Conservation (phyloP, 2,888 invertebrate genomes). For the Azorinus chamasolen region DNA sequence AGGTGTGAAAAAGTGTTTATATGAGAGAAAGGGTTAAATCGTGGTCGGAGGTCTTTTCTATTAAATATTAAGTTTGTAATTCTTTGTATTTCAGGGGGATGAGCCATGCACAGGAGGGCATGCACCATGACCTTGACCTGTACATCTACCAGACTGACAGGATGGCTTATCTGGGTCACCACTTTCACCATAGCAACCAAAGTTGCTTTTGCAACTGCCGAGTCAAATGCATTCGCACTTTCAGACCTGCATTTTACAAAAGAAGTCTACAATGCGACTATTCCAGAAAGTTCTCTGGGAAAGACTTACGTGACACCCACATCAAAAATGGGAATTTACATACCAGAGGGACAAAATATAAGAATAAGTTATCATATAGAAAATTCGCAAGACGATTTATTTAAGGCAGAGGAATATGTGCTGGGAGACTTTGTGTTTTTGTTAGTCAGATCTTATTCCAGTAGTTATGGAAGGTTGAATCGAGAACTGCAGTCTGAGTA, state of each 20-base stretch:
- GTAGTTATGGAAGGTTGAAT: constrained; percentile 95
- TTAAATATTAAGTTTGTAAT: too few species aligned
- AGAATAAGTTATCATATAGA: constrained; percentile 94
- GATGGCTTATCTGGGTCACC: constrained; percentile 53
- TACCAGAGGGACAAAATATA: constrained; percentile 84
- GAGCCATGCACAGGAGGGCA: constrained; percentile 40
- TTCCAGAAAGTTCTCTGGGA: constrained; percentile 87
- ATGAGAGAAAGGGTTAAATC: too few species aligned
- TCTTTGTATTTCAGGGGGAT: constrained; percentile 18
- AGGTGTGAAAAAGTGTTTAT: too few species aligned
- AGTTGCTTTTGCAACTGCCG: constrained; percentile 34
- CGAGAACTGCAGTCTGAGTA: constrained; percentile 96
- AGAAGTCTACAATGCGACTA: constrained; percentile 81
- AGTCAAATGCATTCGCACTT: constrained; percentile 9
- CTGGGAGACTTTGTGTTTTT: constrained; percentile 98
- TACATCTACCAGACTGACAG: constrained; percentile 21
- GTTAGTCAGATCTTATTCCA: constrained; percentile 94
- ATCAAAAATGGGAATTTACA: constrained; percentile 92
- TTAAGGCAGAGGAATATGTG: constrained; percentile 95
- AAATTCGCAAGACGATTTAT: constrained; percentile 94
- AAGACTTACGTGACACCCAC: constrained; percentile 93
- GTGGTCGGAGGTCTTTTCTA: too few species aligned
- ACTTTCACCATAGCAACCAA: constrained; percentile 52
- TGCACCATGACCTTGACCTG: constrained; percentile 22
- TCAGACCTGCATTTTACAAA: constrained; percentile 80